A percentile compares a stretch with the other conserved stretches of the same genome.
Conservation (phyloP, 2,113 vertebrate genomes). For the Mus spicilegus region DNA sequence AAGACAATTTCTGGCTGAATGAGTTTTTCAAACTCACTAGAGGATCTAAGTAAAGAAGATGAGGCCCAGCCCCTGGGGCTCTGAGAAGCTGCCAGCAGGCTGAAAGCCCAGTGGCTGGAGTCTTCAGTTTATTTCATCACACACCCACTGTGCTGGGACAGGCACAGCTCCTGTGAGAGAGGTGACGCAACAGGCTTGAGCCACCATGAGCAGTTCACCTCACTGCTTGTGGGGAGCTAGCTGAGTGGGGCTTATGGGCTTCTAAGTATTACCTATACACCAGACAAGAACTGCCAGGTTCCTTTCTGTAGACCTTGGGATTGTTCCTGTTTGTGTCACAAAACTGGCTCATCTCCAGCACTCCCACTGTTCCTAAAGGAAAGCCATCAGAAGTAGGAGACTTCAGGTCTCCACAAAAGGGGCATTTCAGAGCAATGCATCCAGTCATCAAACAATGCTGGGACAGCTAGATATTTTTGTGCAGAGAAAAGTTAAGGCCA, state of each 20-base stretch:
- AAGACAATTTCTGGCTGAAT: slow-evolving; percentile 53
- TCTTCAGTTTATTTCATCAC: slow-evolving; percentile 77
- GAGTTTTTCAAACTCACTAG: slow-evolving; percentile 57
- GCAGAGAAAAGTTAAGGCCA: neutral
- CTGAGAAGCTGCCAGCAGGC: slow-evolving; percentile 44
- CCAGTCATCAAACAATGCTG: neutral
- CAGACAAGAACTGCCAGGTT: neutral
- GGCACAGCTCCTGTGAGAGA: slow-evolving; percentile 66
- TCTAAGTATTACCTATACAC: neutral
- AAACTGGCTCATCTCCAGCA: neutral
- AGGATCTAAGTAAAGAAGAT: slow-evolving; percentile 70
- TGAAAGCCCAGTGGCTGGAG: neutral
- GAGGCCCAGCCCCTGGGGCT: slow-evolving; percentile 46
- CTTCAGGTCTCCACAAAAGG: neutral
- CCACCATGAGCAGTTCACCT: neutral
- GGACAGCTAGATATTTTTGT: neutral
- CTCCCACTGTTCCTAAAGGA: neutral
- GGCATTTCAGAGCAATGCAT: slow-evolving; percentile 30
- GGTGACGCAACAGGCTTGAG: slow-evolving; percentile 58
- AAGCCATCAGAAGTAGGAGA: neutral
- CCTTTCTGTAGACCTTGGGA: neutral
- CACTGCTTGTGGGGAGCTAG: neutral
- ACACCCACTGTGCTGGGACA: slow-evolving; percentile 38
- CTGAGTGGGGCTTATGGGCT: neutral
- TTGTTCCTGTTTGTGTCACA: neutral